These are phyloP conservation scores for Eilema griseolum DNA, from an alignment of 2,888 invertebrate species.

Conservation along the genomic window DNA sequence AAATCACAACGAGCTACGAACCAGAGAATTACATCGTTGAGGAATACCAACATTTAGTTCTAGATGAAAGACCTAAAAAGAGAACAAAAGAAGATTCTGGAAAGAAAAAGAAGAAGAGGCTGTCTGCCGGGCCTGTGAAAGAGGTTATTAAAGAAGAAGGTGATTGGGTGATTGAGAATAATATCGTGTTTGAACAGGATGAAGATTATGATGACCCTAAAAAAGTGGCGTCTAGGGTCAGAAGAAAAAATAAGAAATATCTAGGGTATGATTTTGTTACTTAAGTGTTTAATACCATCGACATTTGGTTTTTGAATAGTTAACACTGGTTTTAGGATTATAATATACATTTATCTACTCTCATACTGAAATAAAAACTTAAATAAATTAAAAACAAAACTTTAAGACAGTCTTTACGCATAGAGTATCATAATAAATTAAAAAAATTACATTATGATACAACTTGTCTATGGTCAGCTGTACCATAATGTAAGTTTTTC, in stretches of 20 bases:
- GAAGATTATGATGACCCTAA: slow-evolving; percentile 75
- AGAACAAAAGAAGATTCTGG: slow-evolving; percentile 60
- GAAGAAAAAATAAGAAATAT: slow-evolving; percentile 84
- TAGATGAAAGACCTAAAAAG: slow-evolving; percentile 75
- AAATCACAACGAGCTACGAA: slow-evolving; percentile 79
- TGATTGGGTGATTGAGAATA: slow-evolving; percentile 78
- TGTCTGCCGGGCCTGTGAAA: slow-evolving; percentile 48
- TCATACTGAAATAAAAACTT: too few species aligned
- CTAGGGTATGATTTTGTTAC: slow-evolving; percentile 81
- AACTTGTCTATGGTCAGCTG: too few species aligned
- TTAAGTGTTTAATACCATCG: slow-evolving; percentile 85
- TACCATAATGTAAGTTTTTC: too few species aligned
- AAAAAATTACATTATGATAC: too few species aligned
- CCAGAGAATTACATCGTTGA: slow-evolving; percentile 79
- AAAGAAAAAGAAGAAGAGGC: slow-evolving; percentile 67
- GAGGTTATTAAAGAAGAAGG: slow-evolving; percentile 65
- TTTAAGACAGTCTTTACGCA: too few species aligned
- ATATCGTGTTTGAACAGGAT: slow-evolving; percentile 71
- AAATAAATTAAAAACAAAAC: too few species aligned
- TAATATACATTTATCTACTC: background rate
- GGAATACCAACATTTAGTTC: slow-evolving; percentile 75
- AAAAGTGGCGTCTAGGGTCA: slow-evolving; percentile 71
- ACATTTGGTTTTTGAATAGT: slow-evolving; percentile 39
- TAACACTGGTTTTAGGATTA: background rate
- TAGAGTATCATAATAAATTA: too few species aligned